Evolutionary conservation across 2,797 vertebrate genomes (phyloP), one percentile per base, ranked within the genome.

Genomic region (Myripristis murdjan): DNA sequence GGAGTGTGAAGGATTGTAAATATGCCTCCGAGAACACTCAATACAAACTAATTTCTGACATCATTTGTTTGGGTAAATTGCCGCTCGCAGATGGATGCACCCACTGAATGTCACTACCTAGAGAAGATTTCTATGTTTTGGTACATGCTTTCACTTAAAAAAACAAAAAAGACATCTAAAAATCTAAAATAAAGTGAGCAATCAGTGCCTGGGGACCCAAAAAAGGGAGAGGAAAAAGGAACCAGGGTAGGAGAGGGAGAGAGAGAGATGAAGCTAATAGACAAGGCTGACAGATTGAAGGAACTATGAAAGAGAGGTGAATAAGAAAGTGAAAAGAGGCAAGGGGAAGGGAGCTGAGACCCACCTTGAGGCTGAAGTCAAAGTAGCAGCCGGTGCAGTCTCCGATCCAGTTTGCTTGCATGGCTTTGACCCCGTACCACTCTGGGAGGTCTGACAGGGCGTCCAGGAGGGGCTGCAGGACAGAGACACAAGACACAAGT

Each of bases 331-430:
- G 24, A 48, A 18, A 4, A 22, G 48, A 12, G 24, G 16, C 18
- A 20, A 15, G 23, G 41, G 15, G 37, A 51, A 55, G 48, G 47
- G 8, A 69, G 58, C 39, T 0, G 51, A 77, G 58, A 78, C 46
- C 90, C 77, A 99, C 98, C 96, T 97, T 97, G 26, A 99, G 87
- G 44, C 85, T 83, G 90, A 97, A 97, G 89, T 98, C 95, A 35
- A 99, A 95, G 64, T 89, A 96, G 91, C 98, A 99, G 55, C 98
- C 98, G 11, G 80, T 72, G 18, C 98, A 99, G 52, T 99, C 93
- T 51, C 98, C 98, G 43, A 99, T 97, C 98, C 98, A 99, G 92
- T 99, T 97, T 26, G 96, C 97, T 91, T 99, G 98, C 98, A 99
- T 99, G 89, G 93, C 94, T 91, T 98, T 98, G 76, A 99, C 96